Percentiles rank a stretch among this genome's conserved stretches.
phyloP scores from a whole-genome alignment of 2,113 vertebrate species.

The Synchiropus splendidus region DNA sequence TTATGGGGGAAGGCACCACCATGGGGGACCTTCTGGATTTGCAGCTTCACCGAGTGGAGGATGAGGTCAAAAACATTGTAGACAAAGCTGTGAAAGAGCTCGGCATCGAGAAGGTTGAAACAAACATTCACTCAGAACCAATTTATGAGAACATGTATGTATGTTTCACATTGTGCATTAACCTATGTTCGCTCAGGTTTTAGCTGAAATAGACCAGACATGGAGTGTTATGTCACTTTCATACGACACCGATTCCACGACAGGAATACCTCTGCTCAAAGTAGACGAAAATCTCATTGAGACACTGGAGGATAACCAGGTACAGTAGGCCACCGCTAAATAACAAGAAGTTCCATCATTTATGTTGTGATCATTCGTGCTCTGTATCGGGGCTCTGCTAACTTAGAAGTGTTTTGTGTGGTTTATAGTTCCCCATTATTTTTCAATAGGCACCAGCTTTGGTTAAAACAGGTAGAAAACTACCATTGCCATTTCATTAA shows the following conservation, averaged over 20 bases:
- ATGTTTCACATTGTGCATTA: no score
- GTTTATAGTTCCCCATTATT: no score
- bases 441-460: no score
- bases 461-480: no score
- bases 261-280: constrained; percentile 60
- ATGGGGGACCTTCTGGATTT: constrained; percentile 64
- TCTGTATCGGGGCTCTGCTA: no score
- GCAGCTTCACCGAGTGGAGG: constrained; percentile 67
- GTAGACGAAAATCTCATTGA: constrained; percentile 74
- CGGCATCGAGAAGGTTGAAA: constrained; percentile 62
- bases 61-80: constrained; percentile 72
- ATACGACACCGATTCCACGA: constrained; percentile 54
- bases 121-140: no score
- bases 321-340: no score
- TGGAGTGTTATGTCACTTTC: constrained; percentile 63
- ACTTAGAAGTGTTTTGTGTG: no score
- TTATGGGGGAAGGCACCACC: constrained; percentile 59
- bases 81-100: constrained; percentile 73
- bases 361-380: no score
- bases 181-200: constrained; percentile 42
- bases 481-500: background rate
- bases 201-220: constrained; percentile 61
- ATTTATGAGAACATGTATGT: no score
- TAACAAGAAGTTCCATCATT: no score
- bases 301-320: constrained; percentile 70